These are phyloP conservation scores for Psettodes erumei DNA, from an alignment of 2,113 vertebrate species.

Conservation along the genomic window DNA sequence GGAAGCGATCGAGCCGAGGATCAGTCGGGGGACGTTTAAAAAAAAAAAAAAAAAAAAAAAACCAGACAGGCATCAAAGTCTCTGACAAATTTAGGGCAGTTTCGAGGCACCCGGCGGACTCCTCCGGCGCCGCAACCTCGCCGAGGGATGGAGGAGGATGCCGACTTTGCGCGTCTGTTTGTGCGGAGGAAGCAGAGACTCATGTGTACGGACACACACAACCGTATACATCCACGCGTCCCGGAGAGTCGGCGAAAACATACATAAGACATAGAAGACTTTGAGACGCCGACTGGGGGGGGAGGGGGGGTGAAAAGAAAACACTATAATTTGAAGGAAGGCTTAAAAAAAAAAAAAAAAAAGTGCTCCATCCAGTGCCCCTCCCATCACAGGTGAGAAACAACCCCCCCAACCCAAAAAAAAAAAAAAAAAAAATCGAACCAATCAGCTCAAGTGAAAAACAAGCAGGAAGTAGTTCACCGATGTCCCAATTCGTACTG, in stretches of 20 bases:
- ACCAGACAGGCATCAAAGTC: constrained; percentile 71
- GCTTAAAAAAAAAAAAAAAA: constrained; percentile 56
- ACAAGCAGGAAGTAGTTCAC: constrained; percentile 36
- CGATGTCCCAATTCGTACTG: constrained; percentile 47
- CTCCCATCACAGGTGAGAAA: constrained; percentile 70
- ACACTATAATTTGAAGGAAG: constrained; percentile 72
- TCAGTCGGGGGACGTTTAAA: constrained; percentile 70
- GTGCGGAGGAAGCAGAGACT: constrained; percentile 35
- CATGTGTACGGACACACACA: constrained; percentile 59
- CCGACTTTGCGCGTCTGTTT: constrained; percentile 48
- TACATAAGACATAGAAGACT: constrained; percentile 80
- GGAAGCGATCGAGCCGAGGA: constrained; percentile 56
- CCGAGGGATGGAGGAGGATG: constrained; percentile 55
- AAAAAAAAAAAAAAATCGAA: constrained; percentile 20
- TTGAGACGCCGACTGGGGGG: constrained; percentile 77
- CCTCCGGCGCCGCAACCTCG: constrained; percentile 50
- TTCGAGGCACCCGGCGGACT: constrained; percentile 70
- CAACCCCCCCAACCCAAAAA: constrained; percentile 32
- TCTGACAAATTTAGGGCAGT: constrained; percentile 81
- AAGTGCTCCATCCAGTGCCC: constrained; percentile 87
- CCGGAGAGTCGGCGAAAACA: constrained; percentile 74
- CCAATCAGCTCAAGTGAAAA: constrained; percentile 48
- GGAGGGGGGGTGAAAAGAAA: constrained; percentile 67
- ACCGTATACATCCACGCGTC: constrained; percentile 56
- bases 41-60: too few relatives aligned